Base-by-base conservation (phyloP, 2,113 vertebrate species). In the Cavia aperea region DNA sequence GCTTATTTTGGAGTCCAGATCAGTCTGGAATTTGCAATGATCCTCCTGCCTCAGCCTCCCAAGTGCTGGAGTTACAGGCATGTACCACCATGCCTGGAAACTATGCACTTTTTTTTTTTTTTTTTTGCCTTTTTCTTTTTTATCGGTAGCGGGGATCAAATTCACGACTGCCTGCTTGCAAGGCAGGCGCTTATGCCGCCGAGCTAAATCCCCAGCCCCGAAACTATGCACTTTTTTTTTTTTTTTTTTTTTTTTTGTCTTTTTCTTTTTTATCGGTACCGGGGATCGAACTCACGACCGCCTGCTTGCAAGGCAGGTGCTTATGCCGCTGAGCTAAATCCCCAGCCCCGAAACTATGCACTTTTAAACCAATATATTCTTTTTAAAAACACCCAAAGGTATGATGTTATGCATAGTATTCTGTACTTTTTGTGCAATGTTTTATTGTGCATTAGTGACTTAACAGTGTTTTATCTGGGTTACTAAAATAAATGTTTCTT, bases 401-500 rank as follows among this genome's bases (percentile, higher is more conserved):
- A 86, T 88, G 88, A 86, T 86, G 82, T 75, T 84, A 92, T 26
- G 81, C 5, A n/a, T 46, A 88, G 26, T 78, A 86, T 78, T 93
- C 18, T 75, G 7, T 63, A 84, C 5, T 23, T 68, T 88, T 56
- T 70, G 24, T 19, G 23, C n/a, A 63, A 85, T 51, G 75, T 63
- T 92, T 94, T 94, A 82, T 36, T 66, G 14, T 82, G 81, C 15
- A 88, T 13, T 36, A 87, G 51, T 88, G 62, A 92, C 33, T 95
- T 93, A 95, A 95, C 12, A 91, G 60, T 81, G 84, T 49, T 60
- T 94, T 8, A 51, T 51, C 21, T 90, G 89, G 54, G 51, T 73
- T 84, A 93, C 33, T 92, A 95, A 94, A 92, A 88, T 84, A 89
- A 73, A 66, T 87, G 21, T 88, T 93, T 87, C 73, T 86, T 91